phyloP scores from a whole-genome alignment of 2,797 vertebrate genomes.

The Thaleichthys pacificus region DNA sequence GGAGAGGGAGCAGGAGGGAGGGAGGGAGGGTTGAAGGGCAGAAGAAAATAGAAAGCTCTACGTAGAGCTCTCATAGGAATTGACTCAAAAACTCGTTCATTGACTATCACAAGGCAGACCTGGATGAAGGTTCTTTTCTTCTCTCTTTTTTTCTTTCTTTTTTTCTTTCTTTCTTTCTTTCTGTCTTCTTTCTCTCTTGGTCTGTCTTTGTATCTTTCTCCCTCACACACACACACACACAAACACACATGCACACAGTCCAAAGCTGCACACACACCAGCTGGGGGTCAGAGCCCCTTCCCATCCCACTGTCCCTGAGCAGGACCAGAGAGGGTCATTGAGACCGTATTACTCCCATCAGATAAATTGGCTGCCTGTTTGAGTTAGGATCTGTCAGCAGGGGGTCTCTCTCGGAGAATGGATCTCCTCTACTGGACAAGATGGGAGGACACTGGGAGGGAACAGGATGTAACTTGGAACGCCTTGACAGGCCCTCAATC shows the following conservation, averaged over 20 bases:
- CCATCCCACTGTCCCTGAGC: slow-evolving; percentile 39
- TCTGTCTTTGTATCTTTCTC: too few relatives aligned
- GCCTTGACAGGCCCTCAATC: slow-evolving; percentile 52
- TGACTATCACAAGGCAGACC: too few relatives aligned
- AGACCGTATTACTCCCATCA: slow-evolving; percentile 27
- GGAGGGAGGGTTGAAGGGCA: slow-evolving; percentile 20
- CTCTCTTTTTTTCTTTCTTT: too few relatives aligned
- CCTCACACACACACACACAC: background rate
- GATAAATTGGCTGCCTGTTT: slow-evolving; percentile 45
- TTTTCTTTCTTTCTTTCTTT: too few relatives aligned
- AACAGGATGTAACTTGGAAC: slow-evolving; percentile 41
- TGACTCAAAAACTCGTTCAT: background rate
- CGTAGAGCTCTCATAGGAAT: slow-evolving; percentile 39
- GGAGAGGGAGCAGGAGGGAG: slow-evolving; percentile 31
- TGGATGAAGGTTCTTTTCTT: too few relatives aligned
- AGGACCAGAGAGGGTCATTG: background rate
- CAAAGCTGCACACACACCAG: slow-evolving; percentile 12
- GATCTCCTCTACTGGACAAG: slow-evolving; percentile 40
- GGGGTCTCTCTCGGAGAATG: slow-evolving; percentile 39
- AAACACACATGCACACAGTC: slow-evolving; percentile 4
- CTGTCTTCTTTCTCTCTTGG: too few relatives aligned
- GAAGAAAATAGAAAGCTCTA: slow-evolving; percentile 28
- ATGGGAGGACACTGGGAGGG: slow-evolving; percentile 21
- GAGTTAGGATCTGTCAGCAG: slow-evolving; percentile 48
- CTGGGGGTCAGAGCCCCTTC: background rate